phyloP scores from a whole-genome alignment of 53 echinoderm and acorn worm species.

The Paracentrotus lividus region DNA sequence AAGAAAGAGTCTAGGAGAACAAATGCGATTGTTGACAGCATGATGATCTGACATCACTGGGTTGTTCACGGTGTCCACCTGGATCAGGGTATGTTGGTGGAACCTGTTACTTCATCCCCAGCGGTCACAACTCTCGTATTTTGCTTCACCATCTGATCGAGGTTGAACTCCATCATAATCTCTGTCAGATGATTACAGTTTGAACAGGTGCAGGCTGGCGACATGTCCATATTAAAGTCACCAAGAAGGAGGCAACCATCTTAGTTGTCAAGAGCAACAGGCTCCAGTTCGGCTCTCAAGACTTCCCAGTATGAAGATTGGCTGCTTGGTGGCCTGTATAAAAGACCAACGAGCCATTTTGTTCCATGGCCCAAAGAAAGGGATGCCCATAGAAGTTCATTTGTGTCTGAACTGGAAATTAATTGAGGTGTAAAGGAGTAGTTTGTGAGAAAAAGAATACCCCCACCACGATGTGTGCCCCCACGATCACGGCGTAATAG shows the following conservation, averaged over 20 bases:
- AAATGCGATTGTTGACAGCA: neutral
- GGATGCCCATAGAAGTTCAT: conserved; percentile 5
- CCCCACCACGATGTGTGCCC: neutral
- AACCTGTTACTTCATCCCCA: neutral
- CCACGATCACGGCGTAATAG: conserved; percentile 10
- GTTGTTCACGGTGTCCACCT: neutral
- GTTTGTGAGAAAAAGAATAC: neutral
- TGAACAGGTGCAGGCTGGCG: neutral
- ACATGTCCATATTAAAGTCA: conserved; percentile 18
- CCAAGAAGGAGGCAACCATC: neutral
- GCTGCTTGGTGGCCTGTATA: neutral
- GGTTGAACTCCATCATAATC: neutral
- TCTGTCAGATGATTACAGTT: neutral
- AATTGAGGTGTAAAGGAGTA: neutral
- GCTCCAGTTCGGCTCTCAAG: neutral
- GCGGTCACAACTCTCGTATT: neutral
- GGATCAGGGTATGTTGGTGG: neutral
- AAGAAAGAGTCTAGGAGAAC: neutral
- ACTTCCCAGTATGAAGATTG: neutral
- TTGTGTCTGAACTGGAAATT: neutral
- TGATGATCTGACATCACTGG: conserved; percentile 18
- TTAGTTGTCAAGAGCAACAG: neutral
- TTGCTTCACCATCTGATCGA: neutral
- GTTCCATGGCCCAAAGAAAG: neutral
- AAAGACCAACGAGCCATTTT: neutral